These are phyloP conservation scores for Stomatorhinus walkeri DNA, from an alignment of 2,797 vertebrate species.

Conservation along the genomic window DNA sequence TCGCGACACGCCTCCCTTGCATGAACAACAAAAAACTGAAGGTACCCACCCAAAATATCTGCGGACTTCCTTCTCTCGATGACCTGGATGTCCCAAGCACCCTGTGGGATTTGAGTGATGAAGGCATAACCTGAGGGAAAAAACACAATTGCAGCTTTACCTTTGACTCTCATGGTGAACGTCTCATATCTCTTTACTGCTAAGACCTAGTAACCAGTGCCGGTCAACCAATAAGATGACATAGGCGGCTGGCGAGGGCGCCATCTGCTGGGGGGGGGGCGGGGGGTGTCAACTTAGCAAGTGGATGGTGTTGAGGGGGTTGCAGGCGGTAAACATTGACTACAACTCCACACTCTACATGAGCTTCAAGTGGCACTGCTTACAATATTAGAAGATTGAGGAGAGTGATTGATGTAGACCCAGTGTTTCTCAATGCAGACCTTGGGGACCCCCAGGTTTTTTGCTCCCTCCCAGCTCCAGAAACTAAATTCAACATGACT, in stretches of 20 bases:
- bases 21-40: background rate
- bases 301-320: background rate
- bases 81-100: slow-evolving; percentile 69
- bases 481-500: background rate
- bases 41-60: slow-evolving; percentile 64
- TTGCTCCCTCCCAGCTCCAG: background rate
- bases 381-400: background rate
- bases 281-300: background rate
- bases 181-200: background rate
- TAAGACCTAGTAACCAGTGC: background rate
- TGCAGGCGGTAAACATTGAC: background rate
- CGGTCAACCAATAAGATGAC: background rate
- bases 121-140: slow-evolving; percentile 52
- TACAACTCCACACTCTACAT: background rate
- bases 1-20: background rate
- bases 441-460: background rate
- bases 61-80: slow-evolving; percentile 70
- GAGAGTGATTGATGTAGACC: background rate
- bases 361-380: background rate
- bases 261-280: background rate
- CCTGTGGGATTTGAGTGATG: slow-evolving; percentile 66
- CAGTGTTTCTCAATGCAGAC: background rate
- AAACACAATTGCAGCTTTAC: background rate
- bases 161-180: background rate
- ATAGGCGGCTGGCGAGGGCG: background rate